Evolutionary conservation across 2,888 invertebrate genomes (phyloP).

Genomic region (Leptura quadrifasciata): DNA sequence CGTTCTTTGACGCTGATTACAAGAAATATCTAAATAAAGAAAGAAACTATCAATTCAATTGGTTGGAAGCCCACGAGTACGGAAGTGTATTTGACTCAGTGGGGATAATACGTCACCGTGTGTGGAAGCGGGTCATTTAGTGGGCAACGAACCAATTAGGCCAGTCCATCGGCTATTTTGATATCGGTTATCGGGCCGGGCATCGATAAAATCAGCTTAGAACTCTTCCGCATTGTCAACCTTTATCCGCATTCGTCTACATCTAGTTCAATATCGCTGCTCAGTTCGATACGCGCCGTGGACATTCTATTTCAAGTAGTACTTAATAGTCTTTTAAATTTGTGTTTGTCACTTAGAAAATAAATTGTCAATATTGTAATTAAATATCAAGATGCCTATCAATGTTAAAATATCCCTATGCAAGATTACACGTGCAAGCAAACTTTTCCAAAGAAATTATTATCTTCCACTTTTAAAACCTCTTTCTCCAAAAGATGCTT

Average conservation of each 20-base stretch:
- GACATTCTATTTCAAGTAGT: conserved; percentile 55
- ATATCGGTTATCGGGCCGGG: conserved; percentile 65
- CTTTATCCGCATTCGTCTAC: conserved; percentile 61
- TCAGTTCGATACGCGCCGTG: conserved; percentile 60
- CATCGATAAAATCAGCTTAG: conserved; percentile 57
- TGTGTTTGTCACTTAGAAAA: conserved; percentile 6
- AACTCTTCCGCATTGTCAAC: conserved; percentile 58
- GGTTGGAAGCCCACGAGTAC: conserved; percentile 68
- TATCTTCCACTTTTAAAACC: conserved; percentile 88
- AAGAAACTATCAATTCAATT: conserved; percentile 61
- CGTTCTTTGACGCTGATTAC: conserved; percentile 70
- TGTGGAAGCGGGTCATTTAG: conserved; percentile 71
- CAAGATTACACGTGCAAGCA: conserved; percentile 87
- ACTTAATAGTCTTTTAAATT: conserved; percentile 48
- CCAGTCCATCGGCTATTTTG: conserved; percentile 66
- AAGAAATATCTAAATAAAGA: conserved; percentile 69
- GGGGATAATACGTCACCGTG: conserved; percentile 71
- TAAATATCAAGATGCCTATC: conserved; percentile 65
- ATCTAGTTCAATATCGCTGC: conserved; percentile 67
- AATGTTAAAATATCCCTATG: conserved; percentile 77
- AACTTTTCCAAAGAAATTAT: conserved; percentile 87
- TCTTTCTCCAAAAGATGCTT: conserved; percentile 87
- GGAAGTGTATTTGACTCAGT: conserved; percentile 71
- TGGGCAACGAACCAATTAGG: conserved; percentile 62
- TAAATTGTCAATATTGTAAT: background rate